These are phyloP conservation scores for Sepiola atlantica DNA, from an alignment of 2,888 invertebrate species.

Conservation along the genomic window DNA sequence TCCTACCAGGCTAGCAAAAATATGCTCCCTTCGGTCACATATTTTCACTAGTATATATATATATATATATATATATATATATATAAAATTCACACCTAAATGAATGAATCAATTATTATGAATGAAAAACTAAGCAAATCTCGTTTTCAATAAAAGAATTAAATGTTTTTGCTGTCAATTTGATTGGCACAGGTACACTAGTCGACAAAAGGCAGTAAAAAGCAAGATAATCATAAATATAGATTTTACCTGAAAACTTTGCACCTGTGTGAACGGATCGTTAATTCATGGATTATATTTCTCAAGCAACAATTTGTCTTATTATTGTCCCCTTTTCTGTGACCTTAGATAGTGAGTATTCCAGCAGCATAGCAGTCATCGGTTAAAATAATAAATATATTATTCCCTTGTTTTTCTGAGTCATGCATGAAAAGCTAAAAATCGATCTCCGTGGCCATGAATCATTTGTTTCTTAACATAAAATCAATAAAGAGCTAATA, in stretches of 20 bases:
- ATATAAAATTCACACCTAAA: too few species aligned
- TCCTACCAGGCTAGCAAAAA: too few species aligned
- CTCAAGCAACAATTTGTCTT: neutral
- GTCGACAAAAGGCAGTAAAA: neutral
- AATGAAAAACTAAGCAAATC: too few species aligned
- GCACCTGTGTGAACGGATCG: neutral
- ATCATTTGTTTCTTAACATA: neutral
- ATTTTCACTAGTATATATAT: too few species aligned
- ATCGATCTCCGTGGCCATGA: neutral
- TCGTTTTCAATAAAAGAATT: too few species aligned
- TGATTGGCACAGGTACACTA: too few species aligned
- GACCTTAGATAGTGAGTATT: neutral
- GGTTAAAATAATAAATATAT: neutral
- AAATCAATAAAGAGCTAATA: neutral
- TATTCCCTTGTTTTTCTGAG: neutral
- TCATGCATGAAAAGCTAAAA: neutral
- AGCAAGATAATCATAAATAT: neutral
- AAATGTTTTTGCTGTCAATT: too few species aligned
- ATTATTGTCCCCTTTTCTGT: neutral
- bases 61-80: too few species aligned
- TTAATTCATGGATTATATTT: neutral
- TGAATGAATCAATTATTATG: too few species aligned
- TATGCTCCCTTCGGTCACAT: too few species aligned
- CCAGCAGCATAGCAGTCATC: too few species aligned
- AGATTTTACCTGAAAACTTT: neutral